Evolutionary conservation across 2,797 vertebrate genomes (phyloP), one percentile per base, ranked within the genome.

Genomic region (Monodelphis domestica): DNA sequence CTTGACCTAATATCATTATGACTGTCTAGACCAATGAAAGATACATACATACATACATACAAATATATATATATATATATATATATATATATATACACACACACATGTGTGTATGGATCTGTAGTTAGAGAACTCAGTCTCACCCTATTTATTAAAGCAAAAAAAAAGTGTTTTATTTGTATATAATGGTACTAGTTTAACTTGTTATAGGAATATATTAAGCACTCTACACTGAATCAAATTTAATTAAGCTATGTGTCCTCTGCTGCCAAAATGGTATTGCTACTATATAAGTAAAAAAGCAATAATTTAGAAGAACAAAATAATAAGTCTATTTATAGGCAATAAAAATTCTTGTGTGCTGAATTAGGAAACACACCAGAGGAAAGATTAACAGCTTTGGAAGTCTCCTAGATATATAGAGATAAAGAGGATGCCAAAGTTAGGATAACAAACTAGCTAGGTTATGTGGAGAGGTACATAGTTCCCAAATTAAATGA

Each of bases 291-390:
- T 53, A 87, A 33, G 45, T 56, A n/a, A 88, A 90, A 92, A 33
- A 63, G n/a, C 12, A 63, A 95, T 93, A 95, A 95, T 89, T 97
- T 89, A 90, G 93, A 91, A 90, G 53, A 95, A 91, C 12, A 91
- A 93, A 95, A 90, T 95, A 28, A 56, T 91, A 96, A 87, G 51
- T 95, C 29, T 78, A 54, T n/a, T 93, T 91, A 70, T 17, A 93
- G 21, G 17, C 30, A 91, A 94, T 91, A 6, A 53, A 95, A 89
- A 59, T 54, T 59, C 14, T 88, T 45, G 54, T 24, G 0, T 30
- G 87, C 6, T 88, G n/a, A 52, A 1, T 17, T 53, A 94, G 14
- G 2, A 84, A 88, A 21, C 91, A 78, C 24, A 26, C 21, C 94
- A 89, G 38, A 57, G 50, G 7, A 93, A 96, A 88, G 89, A 84